phyloP scores from a whole-genome alignment of 2,888 invertebrate species.

The Stramonita haemastoma region DNA sequence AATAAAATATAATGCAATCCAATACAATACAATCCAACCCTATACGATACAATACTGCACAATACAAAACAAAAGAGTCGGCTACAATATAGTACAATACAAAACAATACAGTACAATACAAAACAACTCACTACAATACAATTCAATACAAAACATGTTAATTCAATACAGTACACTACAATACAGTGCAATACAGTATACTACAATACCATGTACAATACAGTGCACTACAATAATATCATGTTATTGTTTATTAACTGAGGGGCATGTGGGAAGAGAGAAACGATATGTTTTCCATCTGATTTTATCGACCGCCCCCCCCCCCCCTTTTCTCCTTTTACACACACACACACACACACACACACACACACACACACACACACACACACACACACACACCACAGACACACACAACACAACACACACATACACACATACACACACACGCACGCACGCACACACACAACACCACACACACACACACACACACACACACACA shows the following conservation, averaged over 20 bases:
- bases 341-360: neutral
- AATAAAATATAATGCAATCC: no score
- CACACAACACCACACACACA: no score
- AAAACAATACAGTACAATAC: neutral
- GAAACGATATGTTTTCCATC: neutral
- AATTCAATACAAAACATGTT: neutral
- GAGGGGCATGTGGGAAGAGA: neutral
- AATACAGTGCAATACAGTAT: neutral
- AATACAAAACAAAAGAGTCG: neutral
- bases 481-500: no score
- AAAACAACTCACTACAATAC: neutral
- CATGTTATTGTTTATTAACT: neutral
- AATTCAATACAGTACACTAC: neutral
- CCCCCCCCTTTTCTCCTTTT: neutral
- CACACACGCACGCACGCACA: no score
- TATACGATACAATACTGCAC: neutral
- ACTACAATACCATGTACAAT: no score
- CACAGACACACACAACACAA: no score
- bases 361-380: constrained; percentile 17
- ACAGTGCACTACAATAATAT: neutral
- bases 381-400: no score
- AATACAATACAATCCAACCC: neutral
- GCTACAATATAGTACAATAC: neutral
- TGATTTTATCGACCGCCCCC: no score
- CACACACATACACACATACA: no score